phyloP scores from a whole-genome alignment of 1,140 invertebrate genomes.

The Hypsibius dujardini region DNA sequence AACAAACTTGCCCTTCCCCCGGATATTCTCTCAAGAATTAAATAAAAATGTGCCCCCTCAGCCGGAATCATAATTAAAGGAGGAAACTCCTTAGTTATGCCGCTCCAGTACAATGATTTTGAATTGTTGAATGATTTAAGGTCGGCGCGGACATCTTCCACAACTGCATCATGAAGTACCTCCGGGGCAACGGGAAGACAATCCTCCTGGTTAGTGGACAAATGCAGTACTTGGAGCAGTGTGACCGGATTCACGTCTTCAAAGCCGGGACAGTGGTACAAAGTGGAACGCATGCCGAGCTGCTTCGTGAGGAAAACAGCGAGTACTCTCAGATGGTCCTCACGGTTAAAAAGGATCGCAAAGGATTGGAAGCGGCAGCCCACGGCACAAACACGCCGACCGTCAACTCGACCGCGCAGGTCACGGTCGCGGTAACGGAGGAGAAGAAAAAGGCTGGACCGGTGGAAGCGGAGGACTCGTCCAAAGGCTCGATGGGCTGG shows the following conservation, averaged over 20 bases:
- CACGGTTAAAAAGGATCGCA: slow-evolving; percentile 26
- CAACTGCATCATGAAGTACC: slow-evolving; percentile 25
- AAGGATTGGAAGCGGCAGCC: slow-evolving; percentile 24
- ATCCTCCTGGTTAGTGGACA: slow-evolving; percentile 15
- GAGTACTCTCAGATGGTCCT: slow-evolving; percentile 37
- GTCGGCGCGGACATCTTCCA: slow-evolving; percentile 33
- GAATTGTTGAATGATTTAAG: no score
- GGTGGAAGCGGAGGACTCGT: slow-evolving; percentile 35
- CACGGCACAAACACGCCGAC: slow-evolving; percentile 13
- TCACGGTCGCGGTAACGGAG: slow-evolving; percentile 10
- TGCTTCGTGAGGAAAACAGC: slow-evolving; percentile 27
- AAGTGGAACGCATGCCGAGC: slow-evolving; percentile 33
- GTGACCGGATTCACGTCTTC: slow-evolving; percentile 38
- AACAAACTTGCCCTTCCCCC: no score
- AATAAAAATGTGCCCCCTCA: no score
- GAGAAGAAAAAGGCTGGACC: slow-evolving; percentile 17
- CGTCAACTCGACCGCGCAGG: slow-evolving; percentile 1
- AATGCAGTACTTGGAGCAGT: slow-evolving; percentile 35
- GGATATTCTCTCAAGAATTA: no score
- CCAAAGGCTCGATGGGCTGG: slow-evolving; percentile 34
- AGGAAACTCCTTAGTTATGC: no score
- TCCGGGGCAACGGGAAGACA: background rate
- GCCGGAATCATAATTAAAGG: no score
- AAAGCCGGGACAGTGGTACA: slow-evolving; percentile 35
- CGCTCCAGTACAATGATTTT: no score